phyloP scores from a whole-genome alignment of 2,113 vertebrate genomes.

The Aptenodytes patagonicus region DNA sequence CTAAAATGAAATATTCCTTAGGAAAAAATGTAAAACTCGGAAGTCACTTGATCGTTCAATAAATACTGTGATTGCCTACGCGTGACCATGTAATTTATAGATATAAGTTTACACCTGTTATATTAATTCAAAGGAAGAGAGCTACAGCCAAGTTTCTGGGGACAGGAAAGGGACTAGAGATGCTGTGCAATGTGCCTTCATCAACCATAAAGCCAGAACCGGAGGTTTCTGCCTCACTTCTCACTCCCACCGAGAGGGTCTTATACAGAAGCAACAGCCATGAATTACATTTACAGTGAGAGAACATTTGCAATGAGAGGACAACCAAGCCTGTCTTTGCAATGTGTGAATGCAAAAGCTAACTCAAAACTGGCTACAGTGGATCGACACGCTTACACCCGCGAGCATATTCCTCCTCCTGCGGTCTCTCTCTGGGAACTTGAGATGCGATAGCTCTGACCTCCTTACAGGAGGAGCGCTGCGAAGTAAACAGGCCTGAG shows the following conservation, averaged over 20 bases:
- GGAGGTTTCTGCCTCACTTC: neutral
- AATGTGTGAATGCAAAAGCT: neutral
- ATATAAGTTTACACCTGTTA: neutral
- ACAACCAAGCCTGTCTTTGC: neutral
- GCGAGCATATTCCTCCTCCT: neutral
- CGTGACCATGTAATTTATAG: neutral
- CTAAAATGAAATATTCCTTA: neutral
- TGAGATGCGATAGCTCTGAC: conserved; percentile 10
- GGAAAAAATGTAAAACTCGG: neutral
- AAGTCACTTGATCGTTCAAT: neutral
- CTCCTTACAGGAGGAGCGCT: neutral
- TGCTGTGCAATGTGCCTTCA: neutral
- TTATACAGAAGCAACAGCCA: neutral
- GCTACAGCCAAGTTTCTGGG: neutral
- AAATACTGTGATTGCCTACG: rapidly evolving
- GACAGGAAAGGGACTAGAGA: neutral
- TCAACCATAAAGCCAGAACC: neutral
- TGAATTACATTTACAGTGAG: neutral
- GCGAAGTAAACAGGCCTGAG: neutral
- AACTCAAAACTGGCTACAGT: neutral
- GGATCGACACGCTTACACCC: neutral
- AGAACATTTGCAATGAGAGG: neutral
- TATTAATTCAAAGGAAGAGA: neutral
- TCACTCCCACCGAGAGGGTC: neutral
- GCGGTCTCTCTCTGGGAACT: neutral